A percentile compares a stretch with the other conserved stretches of the same genome.
Conservation (phyloP, 2,113 vertebrate genomes). For the Istiophorus platypterus region DNA sequence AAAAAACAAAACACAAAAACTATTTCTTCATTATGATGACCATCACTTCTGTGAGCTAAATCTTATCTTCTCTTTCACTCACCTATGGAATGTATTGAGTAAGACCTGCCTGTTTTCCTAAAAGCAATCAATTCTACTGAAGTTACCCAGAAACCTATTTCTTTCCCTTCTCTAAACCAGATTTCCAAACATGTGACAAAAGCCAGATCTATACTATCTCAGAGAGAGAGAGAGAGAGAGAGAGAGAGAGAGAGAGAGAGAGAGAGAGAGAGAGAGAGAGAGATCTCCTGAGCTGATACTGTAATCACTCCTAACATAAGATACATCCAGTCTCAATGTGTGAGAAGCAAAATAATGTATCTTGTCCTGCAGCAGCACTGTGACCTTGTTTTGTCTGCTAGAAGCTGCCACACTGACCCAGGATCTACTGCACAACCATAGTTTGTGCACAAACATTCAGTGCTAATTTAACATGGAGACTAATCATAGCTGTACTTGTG, state of each 20-base stretch:
- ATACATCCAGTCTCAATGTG: conserved; percentile 19
- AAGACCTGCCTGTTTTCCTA: not conserved
- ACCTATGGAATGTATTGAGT: not conserved
- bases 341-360: conserved; percentile 32
- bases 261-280: no score
- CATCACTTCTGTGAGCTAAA: not conserved
- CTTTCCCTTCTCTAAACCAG: not conserved
- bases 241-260: no score
- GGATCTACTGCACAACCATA: not conserved
- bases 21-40: not conserved
- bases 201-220: not conserved
- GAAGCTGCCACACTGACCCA: not conserved
- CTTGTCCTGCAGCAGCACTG: not conserved
- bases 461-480: not conserved
- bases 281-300: not conserved
- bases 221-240: no score
- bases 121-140: conserved; percentile 12
- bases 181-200: not conserved
- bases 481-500: not conserved
- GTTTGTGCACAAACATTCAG: not conserved
- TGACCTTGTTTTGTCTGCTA: conserved; percentile 3
- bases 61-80: not conserved
- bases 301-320: conserved; percentile 40
- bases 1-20: no score
- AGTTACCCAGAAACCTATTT: not conserved